A percentile compares a stretch with the other conserved stretches of the same genome.
Conservation (phyloP, 1,140 invertebrate species). For the Bombus balteatus region DNA sequence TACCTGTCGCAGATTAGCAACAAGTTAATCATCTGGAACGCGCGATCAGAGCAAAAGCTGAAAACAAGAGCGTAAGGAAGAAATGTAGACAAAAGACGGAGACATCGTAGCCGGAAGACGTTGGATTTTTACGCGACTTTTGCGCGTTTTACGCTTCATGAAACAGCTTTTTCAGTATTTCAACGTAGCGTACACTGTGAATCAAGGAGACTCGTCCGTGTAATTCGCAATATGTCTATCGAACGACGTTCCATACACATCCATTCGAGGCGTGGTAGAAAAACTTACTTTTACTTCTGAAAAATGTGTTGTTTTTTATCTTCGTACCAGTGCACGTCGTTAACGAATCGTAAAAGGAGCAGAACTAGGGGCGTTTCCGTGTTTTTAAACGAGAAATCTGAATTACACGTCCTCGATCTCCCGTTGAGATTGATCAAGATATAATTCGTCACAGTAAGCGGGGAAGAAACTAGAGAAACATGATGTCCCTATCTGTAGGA, state of each 20-base stretch:
- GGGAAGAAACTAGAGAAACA: neutral
- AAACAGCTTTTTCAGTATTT: constrained; percentile 6
- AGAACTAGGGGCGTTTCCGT: neutral
- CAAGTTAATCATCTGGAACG: constrained; percentile 57
- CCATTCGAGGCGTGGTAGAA: neutral
- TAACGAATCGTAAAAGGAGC: neutral
- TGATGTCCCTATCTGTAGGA: neutral
- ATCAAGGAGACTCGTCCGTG: neutral
- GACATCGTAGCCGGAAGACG: constrained; percentile 24
- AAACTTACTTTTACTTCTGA: neutral
- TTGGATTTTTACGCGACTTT: constrained; percentile 37
- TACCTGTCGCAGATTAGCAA: constrained; percentile 14
- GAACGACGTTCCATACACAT: too few species aligned
- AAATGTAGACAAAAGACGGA: neutral
- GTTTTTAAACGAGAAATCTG: neutral
- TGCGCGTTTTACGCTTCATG: constrained; percentile 34
- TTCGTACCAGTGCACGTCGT: neutral
- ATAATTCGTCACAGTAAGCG: constrained; percentile 4
- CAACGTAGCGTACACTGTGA: neutral
- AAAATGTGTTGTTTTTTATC: too few species aligned
- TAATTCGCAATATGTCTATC: neutral
- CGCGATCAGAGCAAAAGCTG: constrained; percentile 33
- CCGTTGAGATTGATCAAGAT: neutral
- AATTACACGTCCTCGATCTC: neutral
- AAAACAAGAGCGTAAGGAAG: constrained; percentile 24